These are phyloP conservation scores for Champsocephalus esox DNA, from an alignment of 2,797 vertebrate species.

Conservation along the genomic window DNA sequence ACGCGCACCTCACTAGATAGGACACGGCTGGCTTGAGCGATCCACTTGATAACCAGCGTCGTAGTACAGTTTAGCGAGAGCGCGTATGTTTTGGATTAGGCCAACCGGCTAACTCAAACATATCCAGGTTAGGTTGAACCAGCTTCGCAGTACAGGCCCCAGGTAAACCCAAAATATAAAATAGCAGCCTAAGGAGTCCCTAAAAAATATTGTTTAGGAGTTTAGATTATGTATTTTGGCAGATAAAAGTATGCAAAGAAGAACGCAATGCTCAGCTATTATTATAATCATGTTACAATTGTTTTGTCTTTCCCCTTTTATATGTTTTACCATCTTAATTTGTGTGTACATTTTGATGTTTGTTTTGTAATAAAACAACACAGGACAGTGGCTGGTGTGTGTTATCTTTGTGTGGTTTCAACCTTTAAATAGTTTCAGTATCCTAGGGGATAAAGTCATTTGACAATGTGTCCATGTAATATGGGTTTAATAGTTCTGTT, in stretches of 20 bases:
- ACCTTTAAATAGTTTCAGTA: too few species aligned
- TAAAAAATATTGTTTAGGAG: conserved; percentile 14
- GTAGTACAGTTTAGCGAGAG: too few species aligned
- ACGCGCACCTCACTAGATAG: too few species aligned
- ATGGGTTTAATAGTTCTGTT: too few species aligned
- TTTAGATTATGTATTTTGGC: conserved; percentile 25
- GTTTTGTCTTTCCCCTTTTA: conserved; percentile 23
- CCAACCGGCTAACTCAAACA: too few species aligned
- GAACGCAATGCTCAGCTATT: conserved; percentile 22
- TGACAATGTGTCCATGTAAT: too few species aligned
- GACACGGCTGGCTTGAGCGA: too few species aligned
- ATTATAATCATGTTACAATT: conserved; percentile 61
- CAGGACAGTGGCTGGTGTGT: conserved; percentile 28
- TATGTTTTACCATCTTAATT: conserved; percentile 66
- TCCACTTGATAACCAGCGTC: too few species aligned
- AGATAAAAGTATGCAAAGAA: conserved; percentile 26
- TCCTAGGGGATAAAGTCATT: too few species aligned
- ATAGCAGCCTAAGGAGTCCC: conserved; percentile 6
- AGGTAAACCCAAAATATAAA: conserved; percentile 32
- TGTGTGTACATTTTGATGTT: conserved; percentile 69
- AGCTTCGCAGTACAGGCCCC: too few species aligned
- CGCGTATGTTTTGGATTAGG: too few species aligned
- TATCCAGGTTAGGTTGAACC: too few species aligned
- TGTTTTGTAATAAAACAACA: conserved; percentile 82
- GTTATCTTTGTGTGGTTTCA: background rate